phyloP scores from a whole-genome alignment of 2,888 invertebrate genomes.

The Mesorhabditis spiculigera region DNA sequence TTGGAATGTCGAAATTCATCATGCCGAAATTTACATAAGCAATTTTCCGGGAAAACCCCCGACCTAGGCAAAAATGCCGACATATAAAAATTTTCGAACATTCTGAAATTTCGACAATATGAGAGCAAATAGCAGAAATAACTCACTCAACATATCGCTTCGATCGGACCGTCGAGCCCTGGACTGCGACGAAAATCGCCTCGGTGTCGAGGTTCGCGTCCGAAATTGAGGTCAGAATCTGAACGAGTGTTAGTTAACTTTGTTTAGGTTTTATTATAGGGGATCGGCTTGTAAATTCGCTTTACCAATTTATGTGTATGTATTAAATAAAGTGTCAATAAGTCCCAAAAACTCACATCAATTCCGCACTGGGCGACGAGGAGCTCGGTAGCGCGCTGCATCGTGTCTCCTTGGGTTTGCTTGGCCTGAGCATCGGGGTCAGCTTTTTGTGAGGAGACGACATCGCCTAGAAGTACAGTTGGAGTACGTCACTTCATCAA shows the following conservation, averaged over 20 bases:
- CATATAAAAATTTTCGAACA: no score
- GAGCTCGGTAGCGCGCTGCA: slow-evolving; percentile 1
- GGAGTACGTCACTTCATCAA: neutral
- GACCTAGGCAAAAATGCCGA: no score
- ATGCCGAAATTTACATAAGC: no score
- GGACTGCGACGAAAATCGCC: neutral
- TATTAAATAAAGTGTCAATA: no score
- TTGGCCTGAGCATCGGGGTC: neutral
- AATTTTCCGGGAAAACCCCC: no score
- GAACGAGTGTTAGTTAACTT: no score
- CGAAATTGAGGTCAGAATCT: neutral
- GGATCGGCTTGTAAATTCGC: no score
- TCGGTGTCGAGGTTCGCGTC: neutral
- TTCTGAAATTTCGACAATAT: no score
- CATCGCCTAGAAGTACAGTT: neutral
- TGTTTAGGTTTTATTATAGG: no score
- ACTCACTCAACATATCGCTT: slow-evolving; percentile 1
- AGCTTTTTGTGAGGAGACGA: neutral
- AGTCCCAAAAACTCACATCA: neutral
- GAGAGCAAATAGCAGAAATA: no score
- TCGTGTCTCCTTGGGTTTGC: neutral
- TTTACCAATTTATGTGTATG: no score
- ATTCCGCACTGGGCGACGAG: slow-evolving; percentile 6
- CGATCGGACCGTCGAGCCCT: neutral
- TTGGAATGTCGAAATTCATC: no score